Base-by-base conservation (phyloP, 2,888 invertebrate genomes). In the Pterobdella sp. region DNA sequence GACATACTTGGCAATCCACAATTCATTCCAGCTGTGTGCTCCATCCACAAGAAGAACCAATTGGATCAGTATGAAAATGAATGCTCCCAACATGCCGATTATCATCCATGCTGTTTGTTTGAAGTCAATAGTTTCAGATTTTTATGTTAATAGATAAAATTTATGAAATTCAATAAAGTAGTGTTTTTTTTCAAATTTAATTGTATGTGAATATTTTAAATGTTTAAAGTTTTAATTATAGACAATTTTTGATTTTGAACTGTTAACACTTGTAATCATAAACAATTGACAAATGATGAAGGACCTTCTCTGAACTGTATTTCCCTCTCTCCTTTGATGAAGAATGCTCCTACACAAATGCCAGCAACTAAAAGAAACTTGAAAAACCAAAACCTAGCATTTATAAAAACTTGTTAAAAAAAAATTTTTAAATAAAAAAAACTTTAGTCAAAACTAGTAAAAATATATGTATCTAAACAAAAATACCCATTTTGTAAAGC, bases 41-140 rank as follows among this genome's bases (percentile, higher is more conserved):
- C 99, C 97, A 84, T 98, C 97, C 79, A 99, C 90, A 79, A 99
- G 92, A 72, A 98, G 87, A 76, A 97, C 90, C 78, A 99, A 87
- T 84, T 99, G 98, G 76, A 99, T 93, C 72, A 99, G 85, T 78
- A 99, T 96, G 85, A 96, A 18, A 18, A 42, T 42, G 42, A 42
- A 63, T 63, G 63, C 10, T 63, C 26, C 14, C 4, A 63, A n/a
- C 88, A 99, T 89, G 71, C 98, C 98, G 82, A 97, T 91, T 85
- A 93, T 92, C 96, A 98, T 97, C 95, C 96, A 95, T 1, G 84
- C 86, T 86, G 79, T 71, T 14, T 32, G 26, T 7, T 29, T 63
- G 63, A n/a, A 26, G n/a, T 7, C 4, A n/a, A 10, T n/a, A n/a
- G 63, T 63, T 63, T 7, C 7, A 26, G 7, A 63, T 63, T 10